These are phyloP conservation scores for Schizothorax lantsangensis DNA, from an alignment of 2,797 vertebrate species.

Conservation along the genomic window DNA sequence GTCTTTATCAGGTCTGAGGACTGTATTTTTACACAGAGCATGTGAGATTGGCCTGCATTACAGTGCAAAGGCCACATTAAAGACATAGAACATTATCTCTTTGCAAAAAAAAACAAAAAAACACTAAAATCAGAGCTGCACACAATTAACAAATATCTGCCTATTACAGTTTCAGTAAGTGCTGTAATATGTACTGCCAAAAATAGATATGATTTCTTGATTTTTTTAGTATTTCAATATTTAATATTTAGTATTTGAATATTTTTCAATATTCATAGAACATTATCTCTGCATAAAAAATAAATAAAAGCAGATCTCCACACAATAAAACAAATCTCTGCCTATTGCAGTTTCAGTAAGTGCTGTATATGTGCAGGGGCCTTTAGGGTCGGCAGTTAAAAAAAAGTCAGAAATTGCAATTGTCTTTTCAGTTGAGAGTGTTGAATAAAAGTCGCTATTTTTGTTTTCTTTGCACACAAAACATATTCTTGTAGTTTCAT, in stretches of 20 bases:
- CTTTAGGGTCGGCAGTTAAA: background rate
- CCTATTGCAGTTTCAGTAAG: too few species aligned
- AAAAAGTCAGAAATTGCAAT: background rate
- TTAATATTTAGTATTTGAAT: too few species aligned
- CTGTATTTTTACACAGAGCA: conserved; percentile 1
- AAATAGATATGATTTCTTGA: too few species aligned
- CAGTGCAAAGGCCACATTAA: conserved; percentile 12
- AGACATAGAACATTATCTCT: background rate
- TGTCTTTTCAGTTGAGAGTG: background rate
- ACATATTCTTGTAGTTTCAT: too few species aligned
- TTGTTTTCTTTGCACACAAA: too few species aligned
- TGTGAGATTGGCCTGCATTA: background rate
- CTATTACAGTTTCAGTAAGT: too few species aligned
- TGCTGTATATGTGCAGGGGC: background rate
- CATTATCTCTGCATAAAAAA: background rate
- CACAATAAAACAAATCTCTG: background rate
- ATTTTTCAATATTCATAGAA: too few species aligned
- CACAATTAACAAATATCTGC: background rate
- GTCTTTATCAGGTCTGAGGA: conserved; percentile 11
- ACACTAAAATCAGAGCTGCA: background rate
- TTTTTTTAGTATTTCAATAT: too few species aligned
- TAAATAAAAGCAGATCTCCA: background rate
- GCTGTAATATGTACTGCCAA: background rate
- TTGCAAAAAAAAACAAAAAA: background rate
- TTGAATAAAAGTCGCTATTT: too few species aligned